These are phyloP conservation scores for Xestia c-nigrum DNA, from an alignment of 2,888 invertebrate species.

Conservation along the genomic window DNA sequence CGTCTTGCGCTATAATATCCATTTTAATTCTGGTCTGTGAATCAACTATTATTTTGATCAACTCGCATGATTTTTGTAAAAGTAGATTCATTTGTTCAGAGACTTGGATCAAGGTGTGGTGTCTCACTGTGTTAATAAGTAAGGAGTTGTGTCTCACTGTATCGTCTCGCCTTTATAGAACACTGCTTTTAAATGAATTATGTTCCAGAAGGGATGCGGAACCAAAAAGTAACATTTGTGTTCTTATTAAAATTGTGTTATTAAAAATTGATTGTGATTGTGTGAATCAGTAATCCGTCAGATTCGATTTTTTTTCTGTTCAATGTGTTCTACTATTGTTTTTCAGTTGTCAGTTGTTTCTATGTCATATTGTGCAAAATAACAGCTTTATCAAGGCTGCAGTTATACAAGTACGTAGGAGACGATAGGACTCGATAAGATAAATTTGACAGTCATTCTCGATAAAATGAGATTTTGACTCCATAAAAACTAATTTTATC, in stretches of 20 bases:
- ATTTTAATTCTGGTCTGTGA: not conserved
- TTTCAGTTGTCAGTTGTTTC: constrained; percentile 26
- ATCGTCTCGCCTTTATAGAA: constrained; percentile 47
- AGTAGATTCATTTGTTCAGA: not conserved
- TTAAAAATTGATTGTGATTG: constrained; percentile 43
- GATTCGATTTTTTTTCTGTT: constrained; percentile 28
- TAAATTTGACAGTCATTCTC: too few species aligned
- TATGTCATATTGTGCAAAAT: constrained; percentile 24
- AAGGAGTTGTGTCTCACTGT: not conserved
- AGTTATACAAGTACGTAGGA: too few species aligned
- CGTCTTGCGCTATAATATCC: not conserved
- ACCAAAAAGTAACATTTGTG: constrained; percentile 55
- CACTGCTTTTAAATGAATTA: constrained; percentile 48
- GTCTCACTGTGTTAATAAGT: not conserved
- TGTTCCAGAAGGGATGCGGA: constrained; percentile 47
- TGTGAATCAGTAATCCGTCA: constrained; percentile 41
- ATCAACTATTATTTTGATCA: not conserved
- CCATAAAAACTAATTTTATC: too few species aligned
- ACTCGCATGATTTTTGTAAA: not conserved
- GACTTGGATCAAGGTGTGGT: not conserved
- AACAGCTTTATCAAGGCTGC: not conserved
- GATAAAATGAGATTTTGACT: too few species aligned
- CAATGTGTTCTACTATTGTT: constrained; percentile 25
- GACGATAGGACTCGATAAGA: too few species aligned
- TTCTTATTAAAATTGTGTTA: constrained; percentile 49